Base-by-base conservation (phyloP, 2,797 vertebrate species). In the Threskiornis aethiopicus region DNA sequence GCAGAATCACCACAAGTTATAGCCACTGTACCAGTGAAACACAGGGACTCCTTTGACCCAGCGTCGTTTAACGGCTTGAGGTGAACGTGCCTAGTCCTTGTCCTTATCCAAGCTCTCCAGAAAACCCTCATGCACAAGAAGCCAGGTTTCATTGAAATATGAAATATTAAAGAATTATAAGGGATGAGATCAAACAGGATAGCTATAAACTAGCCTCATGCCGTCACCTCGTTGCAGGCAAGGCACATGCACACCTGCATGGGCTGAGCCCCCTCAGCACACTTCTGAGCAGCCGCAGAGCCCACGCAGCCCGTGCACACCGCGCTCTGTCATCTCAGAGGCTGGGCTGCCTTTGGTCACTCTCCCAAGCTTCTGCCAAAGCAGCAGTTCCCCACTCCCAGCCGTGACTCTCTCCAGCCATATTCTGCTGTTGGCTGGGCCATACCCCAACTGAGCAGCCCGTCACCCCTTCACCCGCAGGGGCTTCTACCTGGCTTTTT, bases 1-100 rank as follows among this genome's bases (percentile, higher is more conserved):
- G 57, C 49, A 91, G 78, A 89, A 96, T 39, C 41, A 69, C n/a
- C 54, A 46, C 55, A 59, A 87, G 33, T 92, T 73, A 59, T 3
- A 91, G 57, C 3, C 46, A 46, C 33, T 44, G 19, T 73, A 67
- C 25, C 44, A 42, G 64, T 3, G 24, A 89, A 95, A 64, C 59
- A 79, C 33, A 28, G 1, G 4, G 46, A 13, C 31, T 80, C 20
- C n/a, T 91, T 52, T 75, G 51, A 77, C 47, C 59, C 64, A 77
- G 15, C 4, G 3, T 37, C 55, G 67, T 42, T 49, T 71, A 62
- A 44, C 1, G 1, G 20, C 66, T 91, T 59, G 59, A 80, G 78
- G 59, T 24, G 35, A 77, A 59, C 10, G 22, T 39, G 29, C n/a
- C 37, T 13, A 65, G 49, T 19, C 26, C 25, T 66, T 58, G 28